Conservation (phyloP, 2,113 vertebrate species). For the Syrrhaptes paradoxus region DNA sequence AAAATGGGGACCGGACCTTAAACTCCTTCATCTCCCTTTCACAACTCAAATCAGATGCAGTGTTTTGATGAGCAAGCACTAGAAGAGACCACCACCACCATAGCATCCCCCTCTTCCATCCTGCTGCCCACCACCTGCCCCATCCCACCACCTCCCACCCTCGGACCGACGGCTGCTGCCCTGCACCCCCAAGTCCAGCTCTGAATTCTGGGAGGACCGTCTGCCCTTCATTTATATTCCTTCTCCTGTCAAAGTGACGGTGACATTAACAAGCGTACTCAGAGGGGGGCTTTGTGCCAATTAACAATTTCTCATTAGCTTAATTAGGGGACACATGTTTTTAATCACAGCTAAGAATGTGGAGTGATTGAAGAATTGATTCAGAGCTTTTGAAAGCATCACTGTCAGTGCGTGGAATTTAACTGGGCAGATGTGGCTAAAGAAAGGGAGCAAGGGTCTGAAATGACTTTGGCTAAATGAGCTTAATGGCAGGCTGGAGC, state of each 20-base stretch:
- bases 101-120: neutral
- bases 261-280: slow-evolving; percentile 80
- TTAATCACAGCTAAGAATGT: slow-evolving; percentile 81
- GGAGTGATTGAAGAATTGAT: slow-evolving; percentile 79
- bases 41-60: neutral
- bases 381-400: slow-evolving; percentile 60
- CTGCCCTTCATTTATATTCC: slow-evolving; percentile 73
- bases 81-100: neutral
- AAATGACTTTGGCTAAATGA: slow-evolving; percentile 4
- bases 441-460: slow-evolving; percentile 8
- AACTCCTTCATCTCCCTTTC: neutral
- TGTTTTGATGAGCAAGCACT: neutral
- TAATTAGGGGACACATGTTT: slow-evolving; percentile 90
- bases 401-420: slow-evolving; percentile 66
- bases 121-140: neutral
- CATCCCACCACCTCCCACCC: neutral
- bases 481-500: neutral
- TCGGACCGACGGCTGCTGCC: neutral
- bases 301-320: slow-evolving; percentile 84
- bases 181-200: neutral
- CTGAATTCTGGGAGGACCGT: neutral
- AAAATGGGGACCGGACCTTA: neutral
- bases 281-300: slow-evolving; percentile 75
- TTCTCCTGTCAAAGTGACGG: slow-evolving; percentile 71
- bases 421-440: slow-evolving; percentile 69